A percentile compares a stretch with the other conserved stretches of the same genome.
Conservation (phyloP, 2,797 vertebrate species). For the Huso huso region DNA sequence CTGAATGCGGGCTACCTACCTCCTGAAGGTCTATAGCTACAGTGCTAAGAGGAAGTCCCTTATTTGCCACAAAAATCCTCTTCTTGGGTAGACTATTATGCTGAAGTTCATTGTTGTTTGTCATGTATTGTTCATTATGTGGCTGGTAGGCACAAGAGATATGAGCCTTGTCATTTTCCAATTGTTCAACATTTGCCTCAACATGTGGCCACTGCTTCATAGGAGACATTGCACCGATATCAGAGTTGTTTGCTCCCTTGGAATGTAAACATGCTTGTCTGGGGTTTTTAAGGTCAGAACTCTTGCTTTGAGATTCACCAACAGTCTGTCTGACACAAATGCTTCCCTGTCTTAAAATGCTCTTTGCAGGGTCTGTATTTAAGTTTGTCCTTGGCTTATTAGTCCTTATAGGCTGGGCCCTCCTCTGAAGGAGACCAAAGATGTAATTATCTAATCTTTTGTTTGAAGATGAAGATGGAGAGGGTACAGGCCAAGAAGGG, state of each 20-base stretch:
- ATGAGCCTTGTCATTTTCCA: conserved; percentile 48
- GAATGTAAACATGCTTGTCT: conserved; percentile 48
- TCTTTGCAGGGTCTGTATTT: conserved; percentile 74
- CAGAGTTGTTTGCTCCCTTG: conserved; percentile 28
- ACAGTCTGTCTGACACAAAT: conserved; percentile 61
- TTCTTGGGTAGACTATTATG: conserved; percentile 49
- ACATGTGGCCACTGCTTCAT: conserved; percentile 49
- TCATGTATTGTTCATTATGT: conserved; percentile 10
- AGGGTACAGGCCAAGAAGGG: conserved; percentile 46
- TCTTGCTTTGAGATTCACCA: conserved; percentile 36
- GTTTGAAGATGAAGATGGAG: conserved; percentile 42
- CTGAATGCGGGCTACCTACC: conserved; percentile 26
- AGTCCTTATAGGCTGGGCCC: conserved; percentile 71
- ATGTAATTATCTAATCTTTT: conserved; percentile 84
- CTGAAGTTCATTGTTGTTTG: conserved; percentile 38
- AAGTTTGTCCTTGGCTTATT: conserved; percentile 84
- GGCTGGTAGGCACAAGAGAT: conserved; percentile 25
- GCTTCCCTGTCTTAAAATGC: conserved; percentile 73
- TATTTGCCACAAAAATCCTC: conserved; percentile 35
- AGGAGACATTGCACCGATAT: conserved; percentile 45
- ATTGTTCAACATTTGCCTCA: conserved; percentile 52
- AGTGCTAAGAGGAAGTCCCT: conserved; percentile 26
- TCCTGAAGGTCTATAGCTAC: conserved; percentile 37
- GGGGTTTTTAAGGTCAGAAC: conserved; percentile 50
- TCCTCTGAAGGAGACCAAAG: conserved; percentile 75